A percentile compares a stretch with the other conserved stretches of the same genome.
These are phyloP conservation scores for Platyrinchus mystaceus DNA, from an alignment of 2,797 vertebrate species.

Conservation along the genomic window DNA sequence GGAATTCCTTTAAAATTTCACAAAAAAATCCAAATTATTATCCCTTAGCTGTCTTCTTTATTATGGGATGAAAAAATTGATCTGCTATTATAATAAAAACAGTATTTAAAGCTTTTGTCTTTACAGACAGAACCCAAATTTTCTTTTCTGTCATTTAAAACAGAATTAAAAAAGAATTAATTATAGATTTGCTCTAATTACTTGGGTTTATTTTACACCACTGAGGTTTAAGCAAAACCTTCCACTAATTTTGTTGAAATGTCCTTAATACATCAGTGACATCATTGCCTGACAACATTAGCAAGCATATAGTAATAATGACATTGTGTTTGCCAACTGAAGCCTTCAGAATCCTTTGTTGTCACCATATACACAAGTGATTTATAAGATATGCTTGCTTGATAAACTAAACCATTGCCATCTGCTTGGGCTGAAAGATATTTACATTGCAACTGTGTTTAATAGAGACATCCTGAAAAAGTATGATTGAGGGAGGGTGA, in stretches of 20 bases:
- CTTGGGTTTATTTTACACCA: neutral
- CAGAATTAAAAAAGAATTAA: neutral
- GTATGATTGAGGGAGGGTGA: neutral
- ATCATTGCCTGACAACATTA: neutral
- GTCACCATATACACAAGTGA: neutral
- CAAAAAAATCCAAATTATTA: neutral
- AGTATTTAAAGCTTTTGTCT: neutral
- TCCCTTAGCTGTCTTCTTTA: neutral
- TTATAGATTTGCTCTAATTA: neutral
- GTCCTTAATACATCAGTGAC: neutral
- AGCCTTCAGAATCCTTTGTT: neutral
- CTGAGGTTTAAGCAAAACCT: neutral
- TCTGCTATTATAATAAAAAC: neutral
- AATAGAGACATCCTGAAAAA: neutral
- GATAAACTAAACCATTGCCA: neutral
- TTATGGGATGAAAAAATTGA: neutral
- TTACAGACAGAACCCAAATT: neutral
- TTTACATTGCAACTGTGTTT: neutral
- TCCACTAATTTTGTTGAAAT: neutral
- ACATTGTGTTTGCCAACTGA: neutral
- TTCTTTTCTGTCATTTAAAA: neutral
- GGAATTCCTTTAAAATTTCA: neutral
- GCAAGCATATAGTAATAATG: neutral
- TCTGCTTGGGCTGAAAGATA: neutral
- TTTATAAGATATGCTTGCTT: neutral